Evolutionary conservation across 2,888 invertebrate genomes (phyloP), one percentile per base, ranked within the genome.

Genomic region (Cylindroiulus punctatus): DNA sequence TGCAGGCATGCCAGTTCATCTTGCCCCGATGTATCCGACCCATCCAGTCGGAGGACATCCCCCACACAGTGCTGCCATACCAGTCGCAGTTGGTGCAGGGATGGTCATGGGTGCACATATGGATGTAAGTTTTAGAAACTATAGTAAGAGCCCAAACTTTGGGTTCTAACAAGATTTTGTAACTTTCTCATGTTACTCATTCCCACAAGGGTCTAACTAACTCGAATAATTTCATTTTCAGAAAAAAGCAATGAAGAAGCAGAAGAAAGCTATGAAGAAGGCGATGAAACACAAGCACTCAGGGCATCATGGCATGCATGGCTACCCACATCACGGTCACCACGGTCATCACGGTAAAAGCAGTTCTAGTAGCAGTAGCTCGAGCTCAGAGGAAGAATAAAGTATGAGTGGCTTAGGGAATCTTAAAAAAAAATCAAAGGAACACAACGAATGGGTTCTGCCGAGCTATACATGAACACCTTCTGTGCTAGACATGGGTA

Each of bases 241-340:
- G 84, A 84, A 84, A 52, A 84, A 84, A 84, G 14, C 14, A 87
- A 88, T 92, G 91, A 81, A 89, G 91, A 89, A 92, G 91, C 88
- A 92, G 91, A 86, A 91, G 88, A 92, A 91, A 88, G 90, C 91
- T 5, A 87, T 91, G 87, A 92, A 92, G 88, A 92, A 91, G 57
- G 87, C 86, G 42, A 85, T 85, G 81, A 87, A 87, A 84, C 87
- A 86, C 81, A 86, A 86, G 30, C 86, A 93, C 89, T 93, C 93
- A 19, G 89, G 93, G 3, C 92, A 91, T 0, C 93, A 93, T 5
- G 92, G 92, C 0, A 92, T 92, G 84, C 88, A 87, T 30, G 82
- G 65, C 36, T 57, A 86, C 17, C 76, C 42, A n/a, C 84, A 88
- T 30, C 88, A 88, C 57, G 86, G 87, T 4, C 40, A 30, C 12